Evolutionary conservation across 2,113 vertebrate genomes (phyloP), one percentile per base, ranked within the genome.

Genomic region (Dascyllus trimaculatus): DNA sequence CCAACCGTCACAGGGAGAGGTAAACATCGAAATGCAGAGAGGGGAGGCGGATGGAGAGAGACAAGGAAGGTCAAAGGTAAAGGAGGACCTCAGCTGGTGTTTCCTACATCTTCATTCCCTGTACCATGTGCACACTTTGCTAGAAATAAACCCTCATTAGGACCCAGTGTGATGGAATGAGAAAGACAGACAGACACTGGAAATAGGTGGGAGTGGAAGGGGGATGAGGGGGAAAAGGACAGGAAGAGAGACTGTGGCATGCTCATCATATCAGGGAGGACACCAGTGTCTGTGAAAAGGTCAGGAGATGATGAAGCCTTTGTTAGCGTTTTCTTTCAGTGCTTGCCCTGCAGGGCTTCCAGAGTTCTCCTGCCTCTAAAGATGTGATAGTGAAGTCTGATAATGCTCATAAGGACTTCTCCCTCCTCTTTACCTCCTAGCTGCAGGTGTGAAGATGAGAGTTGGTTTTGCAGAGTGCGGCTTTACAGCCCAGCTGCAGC

Each of bases 291-390:
- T 40, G 53, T 24, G 63, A 60, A 89, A 90, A 90, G 92, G 86
- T 87, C 83, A 83, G 81, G 35, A 56, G 54, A 72, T 74, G 83
- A 89, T 82, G 81, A 76, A 70, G 66, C 52, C 85, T 74, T 78
- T 78, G 81, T 80, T 78, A 26, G 38, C 6, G 0, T 75, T 71
- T 85, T 70, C 35, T 71, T 48, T 70, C 11, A 64, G 14, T 2
- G n/a, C 49, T 56, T 17, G 53, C 57, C 25, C 35, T 4, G 63
- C 70, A 3, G 51, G 52, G 21, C 68, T 71, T 38, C 60, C 45
- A 49, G 49, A 45, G n/a, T 38, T 63, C 38, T 46, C 25, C 21
- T 26, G 49, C 57, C 62, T 71, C 11, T 68, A 29, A 72, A 73
- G 48, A 71, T 43, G 18, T 11, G 59, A 76, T 56, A 59, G 21